Evolutionary conservation across 2,888 invertebrate genomes (phyloP), one percentile per base, ranked within the genome.

Genomic region (Acanthoscelides obtectus): DNA sequence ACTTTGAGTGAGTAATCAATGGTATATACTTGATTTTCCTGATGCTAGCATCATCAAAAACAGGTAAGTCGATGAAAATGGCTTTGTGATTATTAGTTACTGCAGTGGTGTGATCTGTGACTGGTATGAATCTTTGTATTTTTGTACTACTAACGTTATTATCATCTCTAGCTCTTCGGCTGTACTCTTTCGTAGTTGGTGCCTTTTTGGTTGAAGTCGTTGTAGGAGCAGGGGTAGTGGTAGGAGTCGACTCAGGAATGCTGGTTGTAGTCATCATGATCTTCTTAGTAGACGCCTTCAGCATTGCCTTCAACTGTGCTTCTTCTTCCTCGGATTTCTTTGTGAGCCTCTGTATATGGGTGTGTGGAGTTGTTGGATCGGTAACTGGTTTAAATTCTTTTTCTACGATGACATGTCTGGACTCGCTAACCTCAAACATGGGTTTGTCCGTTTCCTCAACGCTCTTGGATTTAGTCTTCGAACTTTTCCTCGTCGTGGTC

Each of bases 21-120:
- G 86, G 86, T 70, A 86, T 86, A 73, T 85, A 86, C 74, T 84
- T 86, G 22, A 80, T 75, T 72, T 77, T 78, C 66, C 45, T 45
- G 17, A 6, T 12, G 45, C 79, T 79, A 25, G 78, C 79, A 68
- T 79, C 80, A 20, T 83, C 84, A 72, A 83, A 84, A 25, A 86
- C 84, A 1, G 86, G 86, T 70, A 86, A 77, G 77, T 85, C 81
- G 63, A 86, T 80, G 71, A 81, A 84, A 75, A 85, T 83, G 45
- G 79, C 81, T 74, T 81, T 83, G n/a, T 75, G 70, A 63, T 72
- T 69, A 64, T 77, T 76, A 68, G 72, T 73, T 64, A 74, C 72
- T 27, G 75, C n/a, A 6, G 12, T 45, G 45, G 45, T 45, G 45
- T 45, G 45, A 45, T 45, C 45, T 45, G 45, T 45, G 45, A 45